Percentiles rank a stretch among this genome's conserved stretches.
These are phyloP conservation scores for Struthidea cinerea DNA, from an alignment of 2,113 vertebrate genomes.

Conservation along the genomic window DNA sequence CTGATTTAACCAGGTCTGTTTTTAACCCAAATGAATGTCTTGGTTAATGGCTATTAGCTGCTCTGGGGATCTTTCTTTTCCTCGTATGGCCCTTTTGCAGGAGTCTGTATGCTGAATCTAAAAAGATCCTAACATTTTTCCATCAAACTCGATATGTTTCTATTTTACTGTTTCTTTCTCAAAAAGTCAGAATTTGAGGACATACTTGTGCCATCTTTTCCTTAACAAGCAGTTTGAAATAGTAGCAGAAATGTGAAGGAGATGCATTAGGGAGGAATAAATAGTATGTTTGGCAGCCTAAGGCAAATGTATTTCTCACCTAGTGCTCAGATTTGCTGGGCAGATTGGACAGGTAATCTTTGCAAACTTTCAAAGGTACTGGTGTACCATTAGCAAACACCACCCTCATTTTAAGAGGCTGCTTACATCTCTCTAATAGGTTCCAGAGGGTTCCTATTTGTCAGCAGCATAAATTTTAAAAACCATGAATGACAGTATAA, in stretches of 20 bases:
- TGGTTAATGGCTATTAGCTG: neutral
- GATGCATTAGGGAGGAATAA: neutral
- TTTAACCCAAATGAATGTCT: neutral
- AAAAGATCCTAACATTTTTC: neutral
- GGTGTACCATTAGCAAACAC: neutral
- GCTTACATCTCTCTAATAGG: neutral
- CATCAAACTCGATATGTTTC: neutral
- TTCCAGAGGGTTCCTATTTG: neutral
- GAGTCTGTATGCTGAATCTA: neutral
- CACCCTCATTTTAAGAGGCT: neutral
- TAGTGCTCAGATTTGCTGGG: neutral
- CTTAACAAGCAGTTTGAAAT: neutral
- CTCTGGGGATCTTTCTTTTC: neutral
- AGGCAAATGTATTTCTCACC: neutral
- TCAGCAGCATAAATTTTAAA: neutral
- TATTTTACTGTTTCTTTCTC: neutral
- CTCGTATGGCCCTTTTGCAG: neutral
- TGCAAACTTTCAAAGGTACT: neutral
- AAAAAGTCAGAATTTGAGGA: neutral
- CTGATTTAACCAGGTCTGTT: neutral
- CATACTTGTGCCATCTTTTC: neutral
- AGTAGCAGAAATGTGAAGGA: neutral
- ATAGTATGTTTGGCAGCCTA: neutral
- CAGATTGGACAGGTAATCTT: neutral
- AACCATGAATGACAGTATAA: neutral